Conservation (phyloP, 2,797 vertebrate species). For the Leptodactylus fallax region DNA sequence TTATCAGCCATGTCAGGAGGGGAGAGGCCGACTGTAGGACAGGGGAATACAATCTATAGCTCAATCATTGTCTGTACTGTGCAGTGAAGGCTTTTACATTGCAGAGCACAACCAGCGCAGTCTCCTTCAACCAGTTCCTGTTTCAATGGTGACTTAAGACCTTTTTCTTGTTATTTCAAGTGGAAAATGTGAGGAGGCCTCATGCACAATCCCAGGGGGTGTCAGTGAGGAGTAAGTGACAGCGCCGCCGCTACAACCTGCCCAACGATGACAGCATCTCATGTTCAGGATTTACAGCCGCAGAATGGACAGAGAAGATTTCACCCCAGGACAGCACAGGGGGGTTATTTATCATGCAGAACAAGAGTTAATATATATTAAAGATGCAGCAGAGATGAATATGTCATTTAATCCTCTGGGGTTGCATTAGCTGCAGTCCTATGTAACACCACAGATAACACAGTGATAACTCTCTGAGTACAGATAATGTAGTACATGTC, state of each 20-base stretch:
- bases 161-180: slow-evolving; percentile 42
- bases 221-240: background rate
- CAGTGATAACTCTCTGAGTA: background rate
- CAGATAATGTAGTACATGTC: too few relatives aligned
- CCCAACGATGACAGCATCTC: slow-evolving; percentile 9
- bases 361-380: too few relatives aligned
- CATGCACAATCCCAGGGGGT: slow-evolving; percentile 6
- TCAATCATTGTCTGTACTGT: too few relatives aligned
- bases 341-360: too few relatives aligned
- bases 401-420: background rate
- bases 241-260: background rate
- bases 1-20: too few relatives aligned
- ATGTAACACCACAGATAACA: background rate
- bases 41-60: too few relatives aligned
- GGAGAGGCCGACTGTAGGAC: too few relatives aligned
- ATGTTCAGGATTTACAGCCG: background rate
- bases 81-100: too few relatives aligned
- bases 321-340: background rate
- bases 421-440: background rate
- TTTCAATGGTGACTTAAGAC: background rate
- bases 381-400: background rate
- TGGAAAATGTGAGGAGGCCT: slow-evolving; percentile 18
- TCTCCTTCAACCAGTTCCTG: too few relatives aligned
- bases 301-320: background rate
- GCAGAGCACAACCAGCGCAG: too few relatives aligned